Base-by-base conservation (phyloP, 2,113 vertebrate genomes). In the Thymallus thymallus region DNA sequence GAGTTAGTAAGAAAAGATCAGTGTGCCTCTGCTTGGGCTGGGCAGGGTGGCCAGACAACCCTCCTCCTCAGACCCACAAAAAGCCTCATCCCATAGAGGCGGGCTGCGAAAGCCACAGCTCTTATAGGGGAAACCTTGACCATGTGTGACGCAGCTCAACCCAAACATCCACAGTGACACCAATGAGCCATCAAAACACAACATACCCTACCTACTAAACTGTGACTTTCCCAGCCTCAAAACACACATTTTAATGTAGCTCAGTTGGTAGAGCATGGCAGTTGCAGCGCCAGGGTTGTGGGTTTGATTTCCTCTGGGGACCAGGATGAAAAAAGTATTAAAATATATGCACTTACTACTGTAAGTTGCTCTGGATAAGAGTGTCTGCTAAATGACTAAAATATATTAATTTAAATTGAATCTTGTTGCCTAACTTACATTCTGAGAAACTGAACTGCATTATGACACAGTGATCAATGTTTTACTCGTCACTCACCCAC, bases 111-210 rank as follows among this genome's bases (percentile, higher is more conserved):
- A 89, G 80, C 87, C 85, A 0, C 87, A 85, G 78, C 77, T 78
- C 30, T n/a, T 41, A 41, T 35, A 75, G 78, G 80, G 82, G 79
- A 87, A 88, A 85, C 85, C 68, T 58, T 82, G 83, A 82, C 56
- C 84, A 82, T 81, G 81, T 84, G 82, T 82, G 85, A 86, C 61
- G 77, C 88, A 85, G 85, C 83, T 62, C 56, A 79, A 81, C 82
- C 76, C 76, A 67, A 81, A 80, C 78, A n/a, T 60, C n/a, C 56
- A 22, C 56, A 22, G 84, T 77, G 76, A 84, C 82, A 76, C 80
- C 82, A 66, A 35, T 72, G 69, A 79, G 55, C 74, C 46, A 62
- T 67, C 63, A 41, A 63, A 65, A 0, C 2, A 2, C 64, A 41
- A 51, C 61, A 0, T 3, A 3, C 20, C 26, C 66, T 24, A 61